Base-by-base conservation (phyloP, 2,113 vertebrate species). In the Psettodes erumei region DNA sequence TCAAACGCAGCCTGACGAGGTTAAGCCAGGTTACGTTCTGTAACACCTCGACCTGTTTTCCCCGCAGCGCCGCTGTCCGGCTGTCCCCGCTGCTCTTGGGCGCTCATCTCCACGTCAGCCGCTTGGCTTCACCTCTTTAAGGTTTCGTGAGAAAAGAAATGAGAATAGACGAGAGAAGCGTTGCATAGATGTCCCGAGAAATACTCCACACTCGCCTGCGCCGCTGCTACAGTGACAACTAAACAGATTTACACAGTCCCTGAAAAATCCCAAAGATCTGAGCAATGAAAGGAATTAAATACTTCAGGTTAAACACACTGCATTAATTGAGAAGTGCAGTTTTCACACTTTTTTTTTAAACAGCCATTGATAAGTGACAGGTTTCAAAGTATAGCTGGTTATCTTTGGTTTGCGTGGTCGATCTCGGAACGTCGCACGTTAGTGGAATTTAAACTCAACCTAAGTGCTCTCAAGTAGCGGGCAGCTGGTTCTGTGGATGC, bases 351-450 rank as follows among this genome's bases (percentile, higher is more conserved):
- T 19, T n/a, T n/a, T n/a, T n/a, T n/a, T n/a, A n/a, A 70, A 75
- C 42, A 71, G 61, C 15, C 1, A 47, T 15, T 19, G 48, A 79
- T 73, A 55, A 74, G 37, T 21, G 63, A 67, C 3, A 45, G 62
- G 77, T 77, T 59, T 68, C 16, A 71, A 38, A 69, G 18, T 63
- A 21, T 43, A 77, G 59, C 75, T 63, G 81, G 87, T 87, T 90
- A 90, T 91, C 92, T 92, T 93, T 93, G 91, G 91, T 79, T 82
- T 84, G 71, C 72, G 66, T 35, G 72, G 69, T 58, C 6, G 3
- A 70, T 55, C 53, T 68, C 47, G 59, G 23, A 48, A 56, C 68
- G 48, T 23, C 19, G 55, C 45, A 19, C 43, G 71, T 69, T 25
- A 71, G 55, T 58, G 47, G 35, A 16, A 55, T n/a, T 59, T 27